These are phyloP conservation scores for Malaclemys terrapin DNA, from an alignment of 2,113 vertebrate species.

Conservation along the genomic window DNA sequence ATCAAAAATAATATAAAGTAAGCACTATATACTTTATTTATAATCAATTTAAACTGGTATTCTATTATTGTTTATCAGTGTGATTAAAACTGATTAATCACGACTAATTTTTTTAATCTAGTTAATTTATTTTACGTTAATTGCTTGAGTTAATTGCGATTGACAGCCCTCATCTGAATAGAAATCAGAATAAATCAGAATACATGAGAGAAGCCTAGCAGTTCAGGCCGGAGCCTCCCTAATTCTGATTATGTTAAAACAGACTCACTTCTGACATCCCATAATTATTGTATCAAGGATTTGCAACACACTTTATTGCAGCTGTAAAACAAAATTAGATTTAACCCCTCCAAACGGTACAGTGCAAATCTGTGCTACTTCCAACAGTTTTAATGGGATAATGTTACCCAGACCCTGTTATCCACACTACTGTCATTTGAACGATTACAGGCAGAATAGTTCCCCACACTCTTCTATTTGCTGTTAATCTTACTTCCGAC, in stretches of 20 bases:
- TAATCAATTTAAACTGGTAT: no score
- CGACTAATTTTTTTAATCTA: no score
- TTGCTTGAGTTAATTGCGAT: no score
- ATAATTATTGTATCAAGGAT: not conserved
- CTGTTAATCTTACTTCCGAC: not conserved
- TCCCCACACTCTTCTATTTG: not conserved
- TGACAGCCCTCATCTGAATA: not conserved
- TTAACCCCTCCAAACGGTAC: not conserved
- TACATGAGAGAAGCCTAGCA: not conserved
- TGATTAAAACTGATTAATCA: no score
- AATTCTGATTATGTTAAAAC: not conserved
- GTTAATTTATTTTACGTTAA: no score
- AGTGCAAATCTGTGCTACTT: not conserved
- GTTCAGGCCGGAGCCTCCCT: not conserved
- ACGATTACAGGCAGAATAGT: not conserved
- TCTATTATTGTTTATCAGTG: no score
- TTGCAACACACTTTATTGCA: not conserved
- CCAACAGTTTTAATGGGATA: not conserved
- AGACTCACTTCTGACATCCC: not conserved
- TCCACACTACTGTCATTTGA: not conserved
- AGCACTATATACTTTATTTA: no score
- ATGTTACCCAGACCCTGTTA: not conserved
- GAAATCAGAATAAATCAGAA: not conserved
- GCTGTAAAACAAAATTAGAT: not conserved
- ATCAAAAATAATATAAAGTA: no score